phyloP scores from a whole-genome alignment of 2,113 vertebrate species.

The Bombycilla garrulus region DNA sequence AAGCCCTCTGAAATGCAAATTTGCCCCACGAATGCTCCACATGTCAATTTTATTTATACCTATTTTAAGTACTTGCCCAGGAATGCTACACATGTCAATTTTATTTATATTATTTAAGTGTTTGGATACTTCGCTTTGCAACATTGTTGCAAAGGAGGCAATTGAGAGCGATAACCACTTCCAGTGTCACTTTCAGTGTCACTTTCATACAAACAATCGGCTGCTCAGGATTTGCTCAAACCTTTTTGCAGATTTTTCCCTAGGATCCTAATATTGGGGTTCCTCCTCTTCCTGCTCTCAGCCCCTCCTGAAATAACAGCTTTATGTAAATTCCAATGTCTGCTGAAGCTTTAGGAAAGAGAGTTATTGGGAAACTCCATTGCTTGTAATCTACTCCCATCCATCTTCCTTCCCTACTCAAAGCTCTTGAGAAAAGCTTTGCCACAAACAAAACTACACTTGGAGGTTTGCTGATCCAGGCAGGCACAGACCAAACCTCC shows the following conservation, averaged over 20 bases:
- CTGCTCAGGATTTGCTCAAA: accelerated
- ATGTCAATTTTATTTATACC: too few relatives aligned
- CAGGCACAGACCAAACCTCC: not conserved
- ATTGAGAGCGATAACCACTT: not conserved
- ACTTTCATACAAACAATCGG: accelerated
- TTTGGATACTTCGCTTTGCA: not conserved
- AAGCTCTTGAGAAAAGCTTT: not conserved
- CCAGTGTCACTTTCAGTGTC: accelerated
- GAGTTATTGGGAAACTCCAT: accelerated
- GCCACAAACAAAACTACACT: accelerated
- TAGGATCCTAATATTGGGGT: accelerated
- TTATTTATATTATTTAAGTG: accelerated
- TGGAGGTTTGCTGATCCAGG: not conserved
- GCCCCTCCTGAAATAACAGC: accelerated
- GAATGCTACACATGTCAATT: accelerated
- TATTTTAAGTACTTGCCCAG: not conserved
- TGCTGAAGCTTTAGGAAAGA: not conserved
- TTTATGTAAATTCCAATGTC: accelerated
- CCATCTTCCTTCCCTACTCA: not conserved
- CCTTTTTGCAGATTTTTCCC: not conserved
- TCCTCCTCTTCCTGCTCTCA: not conserved
- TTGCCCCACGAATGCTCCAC: accelerated
- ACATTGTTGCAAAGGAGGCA: accelerated
- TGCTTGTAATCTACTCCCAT: not conserved
- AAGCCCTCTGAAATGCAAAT: not conserved